Evolutionary conservation across 2,113 vertebrate genomes (phyloP), one percentile per base, ranked within the genome.

Genomic region (Salvelinus namaycush): DNA sequence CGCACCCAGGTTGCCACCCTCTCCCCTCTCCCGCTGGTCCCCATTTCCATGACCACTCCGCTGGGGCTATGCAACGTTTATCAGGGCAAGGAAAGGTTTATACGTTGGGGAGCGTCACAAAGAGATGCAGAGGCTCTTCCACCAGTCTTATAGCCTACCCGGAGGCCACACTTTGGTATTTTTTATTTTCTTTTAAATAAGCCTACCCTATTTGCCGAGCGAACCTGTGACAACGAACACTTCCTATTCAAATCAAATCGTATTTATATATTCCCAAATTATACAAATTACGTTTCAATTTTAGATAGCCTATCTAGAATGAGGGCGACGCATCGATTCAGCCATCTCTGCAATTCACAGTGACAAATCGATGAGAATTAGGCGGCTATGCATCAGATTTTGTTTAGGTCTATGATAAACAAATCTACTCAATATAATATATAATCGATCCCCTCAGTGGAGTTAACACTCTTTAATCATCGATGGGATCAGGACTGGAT

Each of bases 151-250:
- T 54, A 54, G 12, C 49, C 49, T 48, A 18, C 57, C 57, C 57
- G 51, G 27, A 51, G 48, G 67, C 20, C 18, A 48, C 57, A 14
- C 75, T 64, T 70, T 71, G 75, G 57, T 27, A 34, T 8, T 34
- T 34, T 1, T 5, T 34, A 2, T 39, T 9, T 39, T 9, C 9
- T 39, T 39, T 39, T 13, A 70, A 39, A 44, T 62, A 27, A 26
- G 39, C 22, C 39, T 70, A 64, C 22, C 62, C 22, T 26, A 51
- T 16, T 51, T 51, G 49, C 49, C 13, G 49, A 51, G 49, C 51
- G 22, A 14, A 9, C 62, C 24, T 31, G 29, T 67, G 29, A 67
- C 14, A 24, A 67, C 27, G 5, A 18, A 14, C 16, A 16, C 12
- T 54, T 54, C 3, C 1, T 54, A 18, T 18, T 26, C 26, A 26